Percentiles rank a stretch among this genome's conserved stretches.
These are phyloP conservation scores for Thamnaconus septentrionalis DNA, from an alignment of 2,113 vertebrate genomes.

Conservation along the genomic window DNA sequence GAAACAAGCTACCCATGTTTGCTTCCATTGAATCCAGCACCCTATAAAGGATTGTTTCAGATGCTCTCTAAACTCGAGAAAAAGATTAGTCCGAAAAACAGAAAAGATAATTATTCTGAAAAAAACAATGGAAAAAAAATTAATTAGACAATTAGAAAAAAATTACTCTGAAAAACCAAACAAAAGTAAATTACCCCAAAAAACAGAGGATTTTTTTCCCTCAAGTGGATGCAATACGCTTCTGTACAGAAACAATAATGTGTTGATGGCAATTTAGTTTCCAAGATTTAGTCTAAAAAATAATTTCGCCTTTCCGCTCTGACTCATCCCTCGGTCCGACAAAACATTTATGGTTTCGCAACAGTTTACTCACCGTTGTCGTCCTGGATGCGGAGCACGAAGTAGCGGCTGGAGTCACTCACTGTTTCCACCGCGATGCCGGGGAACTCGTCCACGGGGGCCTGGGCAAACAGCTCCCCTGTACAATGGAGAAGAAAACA, in stretches of 20 bases:
- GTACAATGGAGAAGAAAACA: conserved; percentile 20
- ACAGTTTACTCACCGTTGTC: conserved; percentile 81
- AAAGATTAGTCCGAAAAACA: too few species aligned
- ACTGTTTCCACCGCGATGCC: conserved; percentile 91
- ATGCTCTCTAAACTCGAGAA: too few species aligned
- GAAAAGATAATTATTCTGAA: too few species aligned
- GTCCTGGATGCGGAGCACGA: conserved; percentile 92
- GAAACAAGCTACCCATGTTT: too few species aligned
- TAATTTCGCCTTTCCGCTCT: not conserved
- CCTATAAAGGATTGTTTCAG: too few species aligned
- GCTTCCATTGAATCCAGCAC: too few species aligned
- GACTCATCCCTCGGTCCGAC: not conserved
- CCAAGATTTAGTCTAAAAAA: too few species aligned
- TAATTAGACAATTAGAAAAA: too few species aligned
- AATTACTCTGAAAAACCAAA: not conserved
- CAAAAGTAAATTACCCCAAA: too few species aligned
- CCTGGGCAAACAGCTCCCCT: conserved; percentile 95
- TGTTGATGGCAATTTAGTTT: not conserved
- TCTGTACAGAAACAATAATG: not conserved
- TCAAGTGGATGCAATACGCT: too few species aligned
- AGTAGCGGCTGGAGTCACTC: conserved; percentile 93
- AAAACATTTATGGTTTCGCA: not conserved
- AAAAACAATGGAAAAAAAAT: too few species aligned
- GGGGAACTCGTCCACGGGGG: conserved; percentile 88
- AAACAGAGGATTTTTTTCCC: too few species aligned